Evolutionary conservation across 2,888 invertebrate species (phyloP).

Genomic region (Gastracanthus pulcherrimus): DNA sequence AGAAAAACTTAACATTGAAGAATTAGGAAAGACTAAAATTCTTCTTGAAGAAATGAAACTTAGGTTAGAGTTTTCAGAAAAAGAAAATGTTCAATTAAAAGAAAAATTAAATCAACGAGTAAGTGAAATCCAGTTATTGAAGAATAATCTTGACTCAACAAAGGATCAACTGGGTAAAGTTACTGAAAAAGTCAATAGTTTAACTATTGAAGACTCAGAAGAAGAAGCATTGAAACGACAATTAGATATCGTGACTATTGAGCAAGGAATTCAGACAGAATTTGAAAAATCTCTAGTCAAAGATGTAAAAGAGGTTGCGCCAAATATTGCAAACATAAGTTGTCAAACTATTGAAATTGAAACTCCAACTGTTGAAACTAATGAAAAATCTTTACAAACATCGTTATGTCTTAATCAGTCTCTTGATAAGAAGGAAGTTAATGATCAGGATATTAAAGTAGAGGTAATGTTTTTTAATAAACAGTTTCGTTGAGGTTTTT

Average conservation of each 20-base stretch:
- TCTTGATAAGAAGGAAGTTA: too few relatives aligned
- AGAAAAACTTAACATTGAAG: background rate
- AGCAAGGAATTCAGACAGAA: slow-evolving; percentile 42
- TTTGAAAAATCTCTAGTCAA: background rate
- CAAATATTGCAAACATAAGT: slow-evolving; percentile 48
- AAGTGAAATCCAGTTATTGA: slow-evolving; percentile 59
- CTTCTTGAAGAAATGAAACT: slow-evolving; percentile 34
- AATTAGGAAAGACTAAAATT: slow-evolving; percentile 39
- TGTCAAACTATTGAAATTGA: slow-evolving; percentile 58
- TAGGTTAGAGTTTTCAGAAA: slow-evolving; percentile 40
- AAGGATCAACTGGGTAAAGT: slow-evolving; percentile 61
- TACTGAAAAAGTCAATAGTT: slow-evolving; percentile 57
- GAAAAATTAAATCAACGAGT: slow-evolving; percentile 59
- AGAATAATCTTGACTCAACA: slow-evolving; percentile 59
- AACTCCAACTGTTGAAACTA: background rate
- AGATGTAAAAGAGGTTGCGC: background rate
- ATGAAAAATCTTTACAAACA: slow-evolving; percentile 62
- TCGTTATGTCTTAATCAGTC: slow-evolving; percentile 45
- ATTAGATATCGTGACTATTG: background rate
- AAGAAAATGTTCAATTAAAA: slow-evolving; percentile 62
- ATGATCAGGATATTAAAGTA: background rate
- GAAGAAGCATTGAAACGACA: slow-evolving; percentile 1
- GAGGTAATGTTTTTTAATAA: slow-evolving; percentile 4
- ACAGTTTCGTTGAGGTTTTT: too few relatives aligned
- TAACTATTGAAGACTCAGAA: slow-evolving; percentile 51